Percentiles rank a stretch among this genome's conserved stretches.
phyloP scores from a whole-genome alignment of 2,888 invertebrate species.

The Perizoma affinitatum region DNA sequence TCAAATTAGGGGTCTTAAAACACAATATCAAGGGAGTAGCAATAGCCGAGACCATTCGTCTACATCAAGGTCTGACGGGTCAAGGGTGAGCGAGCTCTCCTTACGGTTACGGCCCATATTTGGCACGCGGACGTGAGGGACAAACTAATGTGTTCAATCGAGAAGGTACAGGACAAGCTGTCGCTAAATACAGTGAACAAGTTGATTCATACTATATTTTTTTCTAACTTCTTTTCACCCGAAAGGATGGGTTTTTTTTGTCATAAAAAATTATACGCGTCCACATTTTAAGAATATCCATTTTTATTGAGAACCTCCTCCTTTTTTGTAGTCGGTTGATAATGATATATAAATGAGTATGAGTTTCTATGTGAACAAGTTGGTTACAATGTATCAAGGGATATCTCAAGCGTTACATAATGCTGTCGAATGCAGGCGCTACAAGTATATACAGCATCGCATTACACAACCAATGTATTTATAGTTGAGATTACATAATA shows the following conservation, averaged over 20 bases:
- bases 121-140: slow-evolving; percentile 10
- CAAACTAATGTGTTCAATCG: slow-evolving; percentile 2
- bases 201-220: too few species aligned
- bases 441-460: not conserved
- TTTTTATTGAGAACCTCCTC: too few species aligned
- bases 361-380: too few species aligned
- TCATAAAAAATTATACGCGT: too few species aligned
- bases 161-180: not conserved
- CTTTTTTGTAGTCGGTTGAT: too few species aligned
- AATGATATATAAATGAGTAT: too few species aligned
- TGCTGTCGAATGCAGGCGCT: not conserved
- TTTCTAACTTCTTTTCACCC: too few species aligned
- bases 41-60: slow-evolving; percentile 7
- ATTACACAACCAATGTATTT: slow-evolving; percentile 2
- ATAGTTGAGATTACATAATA: slow-evolving; percentile 14
- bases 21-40: slow-evolving; percentile 2
- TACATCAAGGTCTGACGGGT: slow-evolving; percentile 12
- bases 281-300: too few species aligned
- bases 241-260: too few species aligned
- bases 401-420: not conserved
- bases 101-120: slow-evolving; percentile 7
- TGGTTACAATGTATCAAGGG: too few species aligned
- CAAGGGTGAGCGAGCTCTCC: slow-evolving; percentile 9
- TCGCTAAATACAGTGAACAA: not conserved
- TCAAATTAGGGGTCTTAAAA: not conserved